Evolutionary conservation across 2,797 vertebrate species (phyloP).

Genomic region (Rachycentron canadum): DNA sequence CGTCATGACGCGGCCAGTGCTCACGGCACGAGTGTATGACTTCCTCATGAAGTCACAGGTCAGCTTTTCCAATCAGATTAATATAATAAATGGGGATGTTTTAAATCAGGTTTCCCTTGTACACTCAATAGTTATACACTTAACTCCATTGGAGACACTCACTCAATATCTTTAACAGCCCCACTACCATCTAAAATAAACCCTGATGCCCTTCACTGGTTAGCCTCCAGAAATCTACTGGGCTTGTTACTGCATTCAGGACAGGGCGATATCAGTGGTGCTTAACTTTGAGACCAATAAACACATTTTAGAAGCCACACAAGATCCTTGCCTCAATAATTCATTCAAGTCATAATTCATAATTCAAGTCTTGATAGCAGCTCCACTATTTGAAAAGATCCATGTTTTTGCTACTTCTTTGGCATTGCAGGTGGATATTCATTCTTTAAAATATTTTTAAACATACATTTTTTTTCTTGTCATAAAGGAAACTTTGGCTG

Average conservation of each 20-base stretch:
- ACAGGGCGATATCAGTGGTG: no score
- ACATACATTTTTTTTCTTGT: not conserved
- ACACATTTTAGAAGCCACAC: no score
- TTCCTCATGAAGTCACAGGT: conserved; percentile 94
- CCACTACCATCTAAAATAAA: no score
- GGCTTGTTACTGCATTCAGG: not conserved
- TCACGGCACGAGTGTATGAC: conserved; percentile 87
- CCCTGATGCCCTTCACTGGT: no score
- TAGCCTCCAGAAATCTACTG: no score
- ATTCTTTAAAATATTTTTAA: not conserved
- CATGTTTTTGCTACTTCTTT: not conserved
- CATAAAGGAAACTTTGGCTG: conserved; percentile 85
- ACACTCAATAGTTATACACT: not conserved
- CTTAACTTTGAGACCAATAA: no score
- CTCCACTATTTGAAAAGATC: not conserved
- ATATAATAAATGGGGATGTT: not conserved
- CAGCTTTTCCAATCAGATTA: not conserved
- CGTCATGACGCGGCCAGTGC: conserved; percentile 91
- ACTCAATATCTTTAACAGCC: not conserved
- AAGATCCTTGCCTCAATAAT: no score
- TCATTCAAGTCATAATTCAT: no score
- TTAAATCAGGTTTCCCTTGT: not conserved
- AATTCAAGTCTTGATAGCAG: no score
- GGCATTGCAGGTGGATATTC: not conserved
- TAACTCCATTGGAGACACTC: no score